Evolutionary conservation across 2,113 vertebrate genomes (phyloP).

Genomic region (Puffinus mauretanicus): DNA sequence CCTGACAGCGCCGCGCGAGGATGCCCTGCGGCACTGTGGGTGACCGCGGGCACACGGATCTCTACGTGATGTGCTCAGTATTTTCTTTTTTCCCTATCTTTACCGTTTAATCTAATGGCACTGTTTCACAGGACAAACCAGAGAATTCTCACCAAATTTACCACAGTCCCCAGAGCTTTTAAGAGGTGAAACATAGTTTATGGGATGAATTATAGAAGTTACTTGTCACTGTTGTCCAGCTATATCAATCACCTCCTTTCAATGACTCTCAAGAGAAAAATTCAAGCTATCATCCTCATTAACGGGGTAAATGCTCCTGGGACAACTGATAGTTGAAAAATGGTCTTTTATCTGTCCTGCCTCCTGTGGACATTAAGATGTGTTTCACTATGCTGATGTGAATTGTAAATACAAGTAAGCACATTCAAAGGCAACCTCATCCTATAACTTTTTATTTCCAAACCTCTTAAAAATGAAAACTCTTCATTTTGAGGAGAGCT

Average conservation of each 20-base stretch:
- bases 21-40: rapidly evolving
- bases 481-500: not conserved
- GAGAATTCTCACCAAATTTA: not conserved
- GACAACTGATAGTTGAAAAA: not conserved
- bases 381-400: not conserved
- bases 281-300: constrained; percentile 18
- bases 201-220: not conserved
- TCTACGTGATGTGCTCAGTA: rapidly evolving
- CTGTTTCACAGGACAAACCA: not conserved
- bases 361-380: not conserved
- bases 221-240: not conserved
- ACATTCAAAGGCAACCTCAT: not conserved
- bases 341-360: not conserved
- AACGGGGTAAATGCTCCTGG: constrained; percentile 14
- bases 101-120: not conserved
- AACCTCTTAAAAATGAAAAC: not conserved
- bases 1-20: rapidly evolving
- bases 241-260: not conserved
- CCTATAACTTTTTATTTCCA: not conserved
- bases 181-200: constrained; percentile 22
- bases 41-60: rapidly evolving
- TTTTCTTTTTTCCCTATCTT: not conserved
- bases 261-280: constrained; percentile 48
- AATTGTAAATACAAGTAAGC: not conserved
- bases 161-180: not conserved